Percentiles rank a stretch among this genome's conserved stretches.
Evolutionary conservation across 2,113 vertebrate genomes (phyloP).

Genomic region (Indicator maculatus): DNA sequence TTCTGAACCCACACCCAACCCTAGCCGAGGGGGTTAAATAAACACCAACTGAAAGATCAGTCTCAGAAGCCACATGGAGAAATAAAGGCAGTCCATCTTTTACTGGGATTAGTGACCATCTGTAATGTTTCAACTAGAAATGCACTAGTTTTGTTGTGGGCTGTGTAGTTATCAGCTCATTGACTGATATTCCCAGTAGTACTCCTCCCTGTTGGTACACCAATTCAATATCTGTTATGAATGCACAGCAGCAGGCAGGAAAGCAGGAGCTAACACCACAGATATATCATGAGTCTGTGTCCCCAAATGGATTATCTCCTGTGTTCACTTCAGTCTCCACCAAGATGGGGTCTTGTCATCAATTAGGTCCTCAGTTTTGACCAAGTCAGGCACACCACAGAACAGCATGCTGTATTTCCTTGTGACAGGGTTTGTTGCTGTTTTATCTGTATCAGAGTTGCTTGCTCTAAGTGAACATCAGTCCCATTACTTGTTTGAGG

Average conservation of each 20-base stretch:
- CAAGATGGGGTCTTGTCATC: background rate
- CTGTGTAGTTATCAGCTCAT: background rate
- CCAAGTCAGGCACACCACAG: background rate
- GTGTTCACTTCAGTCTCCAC: background rate
- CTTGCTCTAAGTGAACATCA: background rate
- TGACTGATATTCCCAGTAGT: background rate
- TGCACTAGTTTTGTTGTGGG: background rate
- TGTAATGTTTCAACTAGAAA: background rate
- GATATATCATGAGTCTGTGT: background rate
- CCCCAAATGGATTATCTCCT: background rate
- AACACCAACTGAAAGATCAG: background rate
- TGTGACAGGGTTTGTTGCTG: rapidly evolving
- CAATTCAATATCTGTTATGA: background rate
- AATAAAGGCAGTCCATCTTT: background rate
- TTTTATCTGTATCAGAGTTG: background rate
- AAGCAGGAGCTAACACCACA: background rate
- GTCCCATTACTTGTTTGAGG: background rate
- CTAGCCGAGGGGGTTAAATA: background rate
- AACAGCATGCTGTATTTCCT: background rate
- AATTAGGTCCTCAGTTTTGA: background rate
- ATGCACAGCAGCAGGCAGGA: background rate
- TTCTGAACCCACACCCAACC: background rate
- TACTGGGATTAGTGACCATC: background rate
- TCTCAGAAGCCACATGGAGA: background rate
- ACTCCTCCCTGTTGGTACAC: background rate